Base-by-base conservation (phyloP, 2,888 invertebrate species). In the Macroteleia sp. region DNA sequence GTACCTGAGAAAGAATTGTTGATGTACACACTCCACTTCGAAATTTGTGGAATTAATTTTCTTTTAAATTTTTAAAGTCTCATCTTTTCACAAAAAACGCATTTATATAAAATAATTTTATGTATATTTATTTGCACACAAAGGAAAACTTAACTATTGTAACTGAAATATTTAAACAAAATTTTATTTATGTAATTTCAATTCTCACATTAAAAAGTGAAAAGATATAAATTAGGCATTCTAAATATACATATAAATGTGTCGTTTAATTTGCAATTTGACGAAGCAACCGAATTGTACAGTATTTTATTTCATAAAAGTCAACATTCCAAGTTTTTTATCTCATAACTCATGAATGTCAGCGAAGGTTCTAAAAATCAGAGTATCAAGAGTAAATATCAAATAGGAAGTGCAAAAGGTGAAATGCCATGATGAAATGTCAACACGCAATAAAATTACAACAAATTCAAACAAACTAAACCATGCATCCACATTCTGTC, bases 1-100 rank as follows among this genome's bases (percentile, higher is more conserved):
- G 85, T 87, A 81, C 80, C 79, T 80, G 80, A 75, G 80, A 81
- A 81, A 81, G 66, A 78, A 84, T 77, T 83, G 82, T 59, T 67
- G 76, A 54, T 78, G 79, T 69, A 74, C 77, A 75, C 75, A 81
- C 73, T 75, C 82, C 83, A 84, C 87, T 87, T 82, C 73, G 85
- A 83, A 52, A 82, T 79, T 77, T 84, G 83, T 86, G 81, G 83
- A 81, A 79, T 82, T 80, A 81, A 86, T 32, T 59, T 85, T 86
- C 86, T 85, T 87, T 85, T 77, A 80, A 80, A 81, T 77, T 61
- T 41, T 46, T 25, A 62, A 30, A 59, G 54, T 25, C 48, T 19
- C 30, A 36, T 39, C 46, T 32, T 44, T n/a, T n/a, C n/a, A n/a
- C n/a, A n/a, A n/a, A n/a, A n/a, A n/a, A n/a, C n/a, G n/a, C n/a